Evolutionary conservation across 2,888 invertebrate species (phyloP).

Genomic region (Athalia cordata): DNA sequence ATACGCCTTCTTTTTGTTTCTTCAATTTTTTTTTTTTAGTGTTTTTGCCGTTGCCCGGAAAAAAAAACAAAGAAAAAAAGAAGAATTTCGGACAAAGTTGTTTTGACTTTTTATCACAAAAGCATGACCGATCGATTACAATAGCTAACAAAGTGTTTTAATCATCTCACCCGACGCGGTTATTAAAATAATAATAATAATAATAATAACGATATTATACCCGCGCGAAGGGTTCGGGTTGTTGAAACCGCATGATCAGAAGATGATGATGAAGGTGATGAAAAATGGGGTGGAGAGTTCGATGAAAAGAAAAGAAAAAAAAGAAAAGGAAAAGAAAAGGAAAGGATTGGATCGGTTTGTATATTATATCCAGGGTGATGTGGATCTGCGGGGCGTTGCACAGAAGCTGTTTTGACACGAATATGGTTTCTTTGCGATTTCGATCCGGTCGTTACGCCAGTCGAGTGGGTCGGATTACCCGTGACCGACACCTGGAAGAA

Average conservation of each 20-base stretch:
- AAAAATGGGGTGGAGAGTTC: too few species aligned
- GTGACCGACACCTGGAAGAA: conserved; percentile 70
- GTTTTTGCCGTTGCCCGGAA: too few species aligned
- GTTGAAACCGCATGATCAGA: too few species aligned
- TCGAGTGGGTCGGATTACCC: conserved; percentile 65
- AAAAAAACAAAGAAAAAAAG: too few species aligned
- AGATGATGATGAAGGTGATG: too few species aligned
- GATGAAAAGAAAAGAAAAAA: too few species aligned
- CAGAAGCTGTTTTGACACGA: conserved; percentile 66
- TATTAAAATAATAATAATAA: conserved; percentile 1
- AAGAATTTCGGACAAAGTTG: not conserved
- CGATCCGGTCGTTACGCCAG: conserved; percentile 67
- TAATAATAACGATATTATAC: not conserved
- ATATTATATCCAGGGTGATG: not conserved
- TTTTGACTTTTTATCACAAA: conserved; percentile 33
- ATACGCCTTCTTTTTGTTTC: too few species aligned
- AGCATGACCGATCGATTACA: conserved; percentile 16
- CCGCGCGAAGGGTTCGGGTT: too few species aligned
- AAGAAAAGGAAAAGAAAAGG: too few species aligned
- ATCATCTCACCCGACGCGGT: conserved; percentile 40
- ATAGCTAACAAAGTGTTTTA: conserved; percentile 41
- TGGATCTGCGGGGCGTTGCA: conserved; percentile 12
- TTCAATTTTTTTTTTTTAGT: too few species aligned
- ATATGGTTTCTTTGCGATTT: conserved; percentile 67
- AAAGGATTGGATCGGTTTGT: too few species aligned